phyloP scores from a whole-genome alignment of 2,113 vertebrate species.

The Microcebus griseorufus region DNA sequence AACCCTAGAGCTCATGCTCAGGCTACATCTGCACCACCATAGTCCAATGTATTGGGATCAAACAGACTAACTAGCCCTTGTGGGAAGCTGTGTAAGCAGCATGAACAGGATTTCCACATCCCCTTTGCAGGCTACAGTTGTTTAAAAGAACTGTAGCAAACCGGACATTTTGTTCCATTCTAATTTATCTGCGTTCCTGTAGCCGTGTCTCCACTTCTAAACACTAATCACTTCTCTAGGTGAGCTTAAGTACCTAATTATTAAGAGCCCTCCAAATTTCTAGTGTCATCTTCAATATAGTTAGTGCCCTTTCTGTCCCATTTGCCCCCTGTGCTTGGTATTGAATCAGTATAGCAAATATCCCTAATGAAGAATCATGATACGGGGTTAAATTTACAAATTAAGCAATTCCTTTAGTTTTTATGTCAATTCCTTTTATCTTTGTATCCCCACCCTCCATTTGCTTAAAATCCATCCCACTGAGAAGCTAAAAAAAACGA shows the following conservation, averaged over 20 bases:
- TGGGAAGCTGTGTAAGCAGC: neutral
- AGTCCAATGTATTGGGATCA: neutral
- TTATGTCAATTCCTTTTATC: constrained; percentile 61
- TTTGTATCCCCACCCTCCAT: constrained; percentile 69
- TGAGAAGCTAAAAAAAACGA: constrained; percentile 68
- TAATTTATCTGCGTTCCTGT: constrained; percentile 63
- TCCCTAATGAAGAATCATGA: constrained; percentile 75
- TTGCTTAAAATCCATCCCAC: constrained; percentile 72
- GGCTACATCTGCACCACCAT: neutral
- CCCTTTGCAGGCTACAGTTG: neutral
- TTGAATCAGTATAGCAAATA: constrained; percentile 77
- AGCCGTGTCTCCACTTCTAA: constrained; percentile 68
- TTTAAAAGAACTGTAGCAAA: constrained; percentile 27
- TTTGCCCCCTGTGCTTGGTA: constrained; percentile 78
- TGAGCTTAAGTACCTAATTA: constrained; percentile 80
- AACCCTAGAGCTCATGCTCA: neutral
- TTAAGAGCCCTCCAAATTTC: constrained; percentile 80
- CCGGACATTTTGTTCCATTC: constrained; percentile 65
- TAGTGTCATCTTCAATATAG: constrained; percentile 79
- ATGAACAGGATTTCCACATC: neutral
- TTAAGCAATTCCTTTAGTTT: constrained; percentile 76
- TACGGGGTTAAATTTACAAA: constrained; percentile 78
- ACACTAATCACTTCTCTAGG: constrained; percentile 81
- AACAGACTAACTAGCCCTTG: neutral
- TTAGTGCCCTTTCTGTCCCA: constrained; percentile 79